Evolutionary conservation across 2,888 invertebrate species (phyloP), one percentile per base, ranked within the genome.

Genomic region (Trachelus iudaicus): DNA sequence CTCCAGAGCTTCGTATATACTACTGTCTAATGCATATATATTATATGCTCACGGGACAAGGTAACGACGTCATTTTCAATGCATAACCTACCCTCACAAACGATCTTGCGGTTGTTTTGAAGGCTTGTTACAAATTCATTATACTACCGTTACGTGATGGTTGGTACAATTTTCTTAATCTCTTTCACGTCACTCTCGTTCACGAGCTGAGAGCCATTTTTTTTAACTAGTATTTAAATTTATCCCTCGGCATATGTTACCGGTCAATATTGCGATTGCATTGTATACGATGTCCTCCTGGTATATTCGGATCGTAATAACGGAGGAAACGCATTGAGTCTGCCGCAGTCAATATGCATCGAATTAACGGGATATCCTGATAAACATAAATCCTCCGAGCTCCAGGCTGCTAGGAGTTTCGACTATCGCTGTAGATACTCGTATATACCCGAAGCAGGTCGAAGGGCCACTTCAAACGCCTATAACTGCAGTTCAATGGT

Each of bases 61-160:
- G 71, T 71, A 71, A 71, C 71, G 31, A 71, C 31, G 71, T 71
- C 71, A 33, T 71, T 71, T 71, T 31, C 31, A 71, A 71, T 33
- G 71, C 71, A 71, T 33, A 31, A 33, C 31, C 40, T 71, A 33
- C 31, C 13, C 31, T 30, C 31, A 3, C 31, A 33, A 71, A 71
- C 11, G 31, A 71, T 71, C 71, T 71, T 33, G 15, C 31, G 71
- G 71, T 31, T 71, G 31, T 71, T 71, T 71, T 30, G 33, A 30
- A 33, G 4, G 71, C 71, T 15, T 11, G 31, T 71, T 71, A 71
- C 33, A 71, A 71, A 15, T 71, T 71, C 71, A 33, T 33, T 33
- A 33, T 15, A 13, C 31, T 31, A 31, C 31, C 31, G 71, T 33
- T 31, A 30, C 71, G 31, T 6, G 31, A 9, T 30, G 31, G 13